Base-by-base conservation (phyloP, 2,888 invertebrate genomes). In the Chloroclysta siterata region DNA sequence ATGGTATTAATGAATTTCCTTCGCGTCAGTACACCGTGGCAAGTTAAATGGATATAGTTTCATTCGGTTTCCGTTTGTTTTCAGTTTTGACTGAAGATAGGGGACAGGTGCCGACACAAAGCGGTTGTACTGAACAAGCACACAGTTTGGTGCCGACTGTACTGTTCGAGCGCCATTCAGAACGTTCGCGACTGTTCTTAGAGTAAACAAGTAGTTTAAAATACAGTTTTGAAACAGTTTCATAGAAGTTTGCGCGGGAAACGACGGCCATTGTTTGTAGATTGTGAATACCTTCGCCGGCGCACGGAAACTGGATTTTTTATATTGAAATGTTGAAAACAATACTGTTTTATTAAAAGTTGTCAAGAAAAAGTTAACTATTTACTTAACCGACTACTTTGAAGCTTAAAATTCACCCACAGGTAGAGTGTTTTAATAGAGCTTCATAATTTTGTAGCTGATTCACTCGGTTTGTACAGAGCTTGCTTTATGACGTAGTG, bases 21-120 rank as follows among this genome's bases (percentile, higher is more conserved):
- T 53, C 53, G 57, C 44, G 36, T 55, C 36, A 14, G 28, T 55
- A 33, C 17, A 46, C 56, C 44, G 59, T 39, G 64, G 64, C 65
- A 75, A 75, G 66, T 76, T 77, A 74, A 77, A 77, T 76, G 74
- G 69, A 68, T 73, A 69, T 71, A 72, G 71, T 74, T 72, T 65
- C 60, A 70, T 72, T 76, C 58, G 67, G 73, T 56, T 69, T 66
- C 61, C 60, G 53, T 72, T 69, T 69, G 66, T 68, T 60, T 57
- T 39, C 14, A 57, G 57, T 60, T 60, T 53, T 46, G 57, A 65
- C 41, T 14, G 51, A 60, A 59, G 62, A 58, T 41, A 55, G 51
- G 33, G 60, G 65, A 63, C 65, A 65, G 67, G 61, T 63, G 65
- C 63, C 33, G 52, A 52, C 14, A 36, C 42, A 15, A 17, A 29